Percentiles rank a stretch among this genome's conserved stretches.
These are phyloP conservation scores for Poeciliopsis presidionis DNA, from an alignment of 2,797 vertebrate species.

Conservation along the genomic window DNA sequence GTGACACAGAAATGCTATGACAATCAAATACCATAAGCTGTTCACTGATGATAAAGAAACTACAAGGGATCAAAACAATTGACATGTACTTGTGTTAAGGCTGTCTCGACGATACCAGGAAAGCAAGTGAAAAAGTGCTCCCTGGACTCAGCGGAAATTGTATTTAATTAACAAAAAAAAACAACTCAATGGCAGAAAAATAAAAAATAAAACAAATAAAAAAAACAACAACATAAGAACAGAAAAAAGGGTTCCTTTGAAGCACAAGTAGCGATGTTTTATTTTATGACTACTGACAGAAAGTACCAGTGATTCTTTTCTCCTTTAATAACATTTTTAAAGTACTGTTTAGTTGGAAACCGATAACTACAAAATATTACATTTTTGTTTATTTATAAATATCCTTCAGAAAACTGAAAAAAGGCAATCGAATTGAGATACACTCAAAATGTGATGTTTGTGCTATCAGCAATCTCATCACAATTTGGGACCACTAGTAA, in stretches of 20 bases:
- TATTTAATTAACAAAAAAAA: conserved; percentile 65
- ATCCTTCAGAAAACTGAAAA: neutral
- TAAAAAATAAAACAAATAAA: conserved; percentile 39
- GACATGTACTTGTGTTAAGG: conserved; percentile 58
- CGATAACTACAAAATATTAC: neutral
- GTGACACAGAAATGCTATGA: conserved; percentile 49
- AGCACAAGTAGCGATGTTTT: conserved; percentile 20
- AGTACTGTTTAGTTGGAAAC: neutral
- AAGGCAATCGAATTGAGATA: neutral
- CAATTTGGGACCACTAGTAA: neutral
- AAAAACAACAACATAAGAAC: conserved; percentile 4
- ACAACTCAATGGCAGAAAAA: conserved; percentile 42
- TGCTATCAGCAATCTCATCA: neutral
- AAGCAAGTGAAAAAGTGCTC: conserved; percentile 40
- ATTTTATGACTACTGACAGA: conserved; percentile 28
- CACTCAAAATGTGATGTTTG: neutral
- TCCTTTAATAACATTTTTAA: conserved; percentile 16
- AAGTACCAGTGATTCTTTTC: conserved; percentile 14
- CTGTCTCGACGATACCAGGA: conserved; percentile 49
- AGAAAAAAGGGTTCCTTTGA: conserved; percentile 47
- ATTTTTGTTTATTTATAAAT: neutral
- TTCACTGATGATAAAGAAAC: conserved; percentile 60
- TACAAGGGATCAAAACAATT: conserved; percentile 60
- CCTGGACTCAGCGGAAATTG: conserved; percentile 44
- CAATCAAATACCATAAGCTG: conserved; percentile 69